Evolutionary conservation across 64 coral and sea anemone genomes (phyloP).

Genomic region (Pocillopora damicornis): DNA sequence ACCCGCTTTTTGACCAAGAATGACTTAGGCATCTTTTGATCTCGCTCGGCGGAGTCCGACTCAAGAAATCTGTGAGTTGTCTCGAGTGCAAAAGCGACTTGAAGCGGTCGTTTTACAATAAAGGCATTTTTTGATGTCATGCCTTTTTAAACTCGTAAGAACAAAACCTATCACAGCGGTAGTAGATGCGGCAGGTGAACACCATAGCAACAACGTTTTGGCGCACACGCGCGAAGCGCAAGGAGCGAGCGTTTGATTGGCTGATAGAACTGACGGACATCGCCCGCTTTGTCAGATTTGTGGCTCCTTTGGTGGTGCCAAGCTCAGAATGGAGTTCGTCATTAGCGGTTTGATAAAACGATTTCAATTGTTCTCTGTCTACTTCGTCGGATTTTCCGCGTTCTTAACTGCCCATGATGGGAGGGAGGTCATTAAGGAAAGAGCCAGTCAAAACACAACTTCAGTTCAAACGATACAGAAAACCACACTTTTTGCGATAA

Average conservation of each 20-base stretch:
- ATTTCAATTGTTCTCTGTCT: slow-evolving; percentile 48
- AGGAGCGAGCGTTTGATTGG: slow-evolving; percentile 61
- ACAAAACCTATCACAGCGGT: slow-evolving; percentile 60
- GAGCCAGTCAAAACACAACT: not conserved
- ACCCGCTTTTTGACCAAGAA: slow-evolving; percentile 78
- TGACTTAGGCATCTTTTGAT: slow-evolving; percentile 70
- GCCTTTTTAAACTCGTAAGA: slow-evolving; percentile 64
- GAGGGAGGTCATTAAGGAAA: not conserved
- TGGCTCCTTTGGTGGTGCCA: not conserved
- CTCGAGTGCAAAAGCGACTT: slow-evolving; percentile 36
- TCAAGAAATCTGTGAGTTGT: slow-evolving; percentile 69
- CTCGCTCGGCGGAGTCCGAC: not conserved
- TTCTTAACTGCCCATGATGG: not conserved
- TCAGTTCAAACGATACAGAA: not conserved
- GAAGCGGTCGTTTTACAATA: slow-evolving; percentile 72
- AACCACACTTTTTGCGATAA: not conserved
- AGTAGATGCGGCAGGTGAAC: slow-evolving; percentile 70
- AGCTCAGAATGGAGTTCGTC: slow-evolving; percentile 22
- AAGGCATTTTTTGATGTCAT: slow-evolving; percentile 83
- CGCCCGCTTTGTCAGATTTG: slow-evolving; percentile 54
- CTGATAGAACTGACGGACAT: not conserved
- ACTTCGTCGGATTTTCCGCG: slow-evolving; percentile 2
- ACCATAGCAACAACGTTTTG: slow-evolving; percentile 63
- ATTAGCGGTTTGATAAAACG: slow-evolving; percentile 59
- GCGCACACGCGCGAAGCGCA: slow-evolving; percentile 58